A percentile compares a stretch with the other conserved stretches of the same genome.
These are phyloP conservation scores for Chiroxiphia lanceolata DNA, from an alignment of 2,797 vertebrate genomes.

Conservation along the genomic window DNA sequence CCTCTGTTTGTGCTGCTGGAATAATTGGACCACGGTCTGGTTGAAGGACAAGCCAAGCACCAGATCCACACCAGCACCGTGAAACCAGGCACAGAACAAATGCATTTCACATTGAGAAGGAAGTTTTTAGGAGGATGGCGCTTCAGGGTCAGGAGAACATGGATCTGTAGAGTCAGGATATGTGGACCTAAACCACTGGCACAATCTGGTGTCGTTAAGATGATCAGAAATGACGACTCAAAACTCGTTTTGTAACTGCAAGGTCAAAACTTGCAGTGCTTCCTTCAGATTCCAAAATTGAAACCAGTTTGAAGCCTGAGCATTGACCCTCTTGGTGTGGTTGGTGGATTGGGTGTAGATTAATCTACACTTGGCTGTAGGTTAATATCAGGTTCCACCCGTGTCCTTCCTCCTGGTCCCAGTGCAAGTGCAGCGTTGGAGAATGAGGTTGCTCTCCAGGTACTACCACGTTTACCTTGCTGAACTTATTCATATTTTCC, in stretches of 20 bases:
- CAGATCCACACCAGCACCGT: neutral
- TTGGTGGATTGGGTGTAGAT: neutral
- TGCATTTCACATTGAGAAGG: fast-evolving
- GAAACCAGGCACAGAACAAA: neutral
- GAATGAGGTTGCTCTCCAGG: neutral
- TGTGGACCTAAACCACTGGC: neutral
- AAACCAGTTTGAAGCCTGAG: neutral
- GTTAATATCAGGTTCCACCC: neutral
- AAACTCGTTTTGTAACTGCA: neutral
- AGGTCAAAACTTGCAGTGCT: neutral
- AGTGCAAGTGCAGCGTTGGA: fast-evolving
- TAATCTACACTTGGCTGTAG: too few relatives aligned
- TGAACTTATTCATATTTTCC: neutral
- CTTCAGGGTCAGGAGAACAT: neutral
- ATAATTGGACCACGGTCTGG: neutral
- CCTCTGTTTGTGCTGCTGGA: neutral
- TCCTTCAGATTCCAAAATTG: neutral
- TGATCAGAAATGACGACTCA: neutral
- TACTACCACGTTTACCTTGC: neutral
- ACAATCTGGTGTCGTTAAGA: fast-evolving
- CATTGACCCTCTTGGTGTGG: neutral
- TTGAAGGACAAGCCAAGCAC: neutral
- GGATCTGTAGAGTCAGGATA: fast-evolving
- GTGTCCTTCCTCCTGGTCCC: neutral
- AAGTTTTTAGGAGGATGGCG: neutral